Percentiles rank a stretch among this genome's conserved stretches.
These are phyloP conservation scores for Leptatherina wallacei DNA, from an alignment of 2,797 vertebrate genomes.

Conservation along the genomic window DNA sequence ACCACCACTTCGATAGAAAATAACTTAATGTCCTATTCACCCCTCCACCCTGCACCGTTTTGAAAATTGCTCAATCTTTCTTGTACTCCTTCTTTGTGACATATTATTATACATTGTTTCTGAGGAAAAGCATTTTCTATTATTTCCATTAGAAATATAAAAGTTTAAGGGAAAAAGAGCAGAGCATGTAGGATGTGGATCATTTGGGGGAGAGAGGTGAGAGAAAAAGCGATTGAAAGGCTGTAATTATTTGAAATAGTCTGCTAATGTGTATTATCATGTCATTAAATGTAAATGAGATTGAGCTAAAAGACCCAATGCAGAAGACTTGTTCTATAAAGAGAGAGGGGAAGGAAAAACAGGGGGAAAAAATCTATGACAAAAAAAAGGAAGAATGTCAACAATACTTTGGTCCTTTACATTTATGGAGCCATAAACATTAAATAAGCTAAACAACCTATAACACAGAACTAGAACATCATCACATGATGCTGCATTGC, in stretches of 20 bases:
- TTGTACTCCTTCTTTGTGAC: slow-evolving; percentile 80
- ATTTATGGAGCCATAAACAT: slow-evolving; percentile 59
- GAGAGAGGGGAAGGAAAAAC: slow-evolving; percentile 10
- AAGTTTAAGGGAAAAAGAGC: slow-evolving; percentile 82
- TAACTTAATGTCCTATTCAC: slow-evolving; percentile 98
- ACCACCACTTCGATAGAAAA: slow-evolving; percentile 92
- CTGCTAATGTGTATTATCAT: slow-evolving; percentile 95
- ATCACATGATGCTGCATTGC: slow-evolving; percentile 11
- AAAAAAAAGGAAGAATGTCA: slow-evolving; percentile 44
- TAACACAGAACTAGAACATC: slow-evolving; percentile 24
- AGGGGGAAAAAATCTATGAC: slow-evolving; percentile 16
- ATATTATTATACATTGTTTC: slow-evolving; percentile 99
- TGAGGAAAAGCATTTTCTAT: slow-evolving; percentile 90
- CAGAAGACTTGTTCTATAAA: slow-evolving; percentile 70
- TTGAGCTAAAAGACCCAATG: slow-evolving; percentile 83
- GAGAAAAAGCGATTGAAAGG: slow-evolving; percentile 88
- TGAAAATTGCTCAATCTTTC: slow-evolving; percentile 97
- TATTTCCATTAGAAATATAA: slow-evolving; percentile 93
- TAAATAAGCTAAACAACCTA: slow-evolving; percentile 57
- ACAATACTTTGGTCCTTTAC: slow-evolving; percentile 31
- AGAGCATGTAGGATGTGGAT: slow-evolving; percentile 72
- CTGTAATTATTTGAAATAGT: slow-evolving; percentile 95
- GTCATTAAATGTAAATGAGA: slow-evolving; percentile 90
- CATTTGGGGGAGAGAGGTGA: slow-evolving; percentile 81
- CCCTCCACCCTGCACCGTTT: slow-evolving; percentile 83